Percentiles rank a stretch among this genome's conserved stretches.
These are phyloP conservation scores for Drosophila pruinosa DNA, from an alignment of 1,140 invertebrate species.

Conservation along the genomic window DNA sequence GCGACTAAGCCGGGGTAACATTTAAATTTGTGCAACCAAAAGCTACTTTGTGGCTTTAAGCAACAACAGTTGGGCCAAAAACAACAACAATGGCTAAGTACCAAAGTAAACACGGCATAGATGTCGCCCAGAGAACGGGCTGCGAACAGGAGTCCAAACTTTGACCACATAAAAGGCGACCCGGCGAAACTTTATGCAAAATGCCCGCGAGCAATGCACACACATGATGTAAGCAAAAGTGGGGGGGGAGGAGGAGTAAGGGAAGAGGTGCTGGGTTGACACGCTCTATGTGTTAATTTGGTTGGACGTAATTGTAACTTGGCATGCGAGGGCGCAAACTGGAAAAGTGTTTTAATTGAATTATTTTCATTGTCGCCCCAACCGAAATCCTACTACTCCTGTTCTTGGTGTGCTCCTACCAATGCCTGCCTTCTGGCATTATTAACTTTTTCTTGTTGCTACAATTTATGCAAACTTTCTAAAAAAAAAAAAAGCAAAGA, in stretches of 20 bases:
- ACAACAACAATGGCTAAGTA: constrained; percentile 56
- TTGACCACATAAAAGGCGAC: constrained; percentile 58
- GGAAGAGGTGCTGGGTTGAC: not conserved
- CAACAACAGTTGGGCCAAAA: constrained; percentile 35
- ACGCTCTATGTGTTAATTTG: constrained; percentile 73
- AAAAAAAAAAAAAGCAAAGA: constrained; percentile 24
- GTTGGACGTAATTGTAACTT: constrained; percentile 78
- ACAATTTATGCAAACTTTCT: constrained; percentile 78
- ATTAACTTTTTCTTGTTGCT: constrained; percentile 76
- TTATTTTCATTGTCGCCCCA: constrained; percentile 79
- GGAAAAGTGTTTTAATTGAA: constrained; percentile 82
- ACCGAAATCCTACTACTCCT: constrained; percentile 33
- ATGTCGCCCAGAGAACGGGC: constrained; percentile 48
- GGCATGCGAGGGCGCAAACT: constrained; percentile 68
- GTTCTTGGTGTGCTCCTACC: constrained; percentile 13
- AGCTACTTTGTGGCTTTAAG: constrained; percentile 76
- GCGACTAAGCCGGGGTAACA: constrained; percentile 44
- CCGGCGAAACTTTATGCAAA: constrained; percentile 58
- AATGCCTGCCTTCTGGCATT: constrained; percentile 52
- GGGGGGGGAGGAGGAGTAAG: not conserved
- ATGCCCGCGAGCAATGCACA: constrained; percentile 56
- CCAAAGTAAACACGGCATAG: constrained; percentile 76
- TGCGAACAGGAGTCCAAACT: constrained; percentile 17
- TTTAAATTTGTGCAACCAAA: constrained; percentile 64
- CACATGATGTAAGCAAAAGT: constrained; percentile 21